Evolutionary conservation across 2,888 invertebrate genomes (phyloP).

Genomic region (Megalurothrips usitatus): DNA sequence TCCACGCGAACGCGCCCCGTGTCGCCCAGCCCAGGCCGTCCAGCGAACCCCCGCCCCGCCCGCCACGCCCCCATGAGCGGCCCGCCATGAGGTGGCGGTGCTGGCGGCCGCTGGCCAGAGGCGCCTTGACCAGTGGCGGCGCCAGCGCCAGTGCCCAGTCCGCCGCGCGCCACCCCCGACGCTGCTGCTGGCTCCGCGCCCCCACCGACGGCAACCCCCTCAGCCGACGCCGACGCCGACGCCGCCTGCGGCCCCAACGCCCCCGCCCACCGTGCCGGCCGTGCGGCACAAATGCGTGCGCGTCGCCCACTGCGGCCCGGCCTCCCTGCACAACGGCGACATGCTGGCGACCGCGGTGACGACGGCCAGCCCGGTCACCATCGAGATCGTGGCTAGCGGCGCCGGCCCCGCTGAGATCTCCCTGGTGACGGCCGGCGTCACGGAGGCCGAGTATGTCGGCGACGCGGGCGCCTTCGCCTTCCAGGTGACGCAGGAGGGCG

Average conservation of each 20-base stretch:
- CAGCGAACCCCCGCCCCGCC: not conserved
- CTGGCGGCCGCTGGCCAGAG: not conserved
- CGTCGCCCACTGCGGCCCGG: slow-evolving; percentile 38
- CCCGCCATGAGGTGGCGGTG: not conserved
- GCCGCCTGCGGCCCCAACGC: slow-evolving; percentile 37
- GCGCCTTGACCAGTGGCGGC: not conserved
- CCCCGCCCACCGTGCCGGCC: slow-evolving; percentile 38
- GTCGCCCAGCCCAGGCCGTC: slow-evolving; percentile 15
- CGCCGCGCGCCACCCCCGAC: slow-evolving; percentile 42
- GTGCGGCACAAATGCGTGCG: slow-evolving; percentile 38
- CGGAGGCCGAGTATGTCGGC: slow-evolving; percentile 38
- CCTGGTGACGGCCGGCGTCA: slow-evolving; percentile 40
- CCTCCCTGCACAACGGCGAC: slow-evolving; percentile 34
- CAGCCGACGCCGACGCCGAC: slow-evolving; percentile 32
- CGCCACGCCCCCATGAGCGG: not conserved
- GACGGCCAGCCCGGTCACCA: slow-evolving; percentile 30
- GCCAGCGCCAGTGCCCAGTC: slow-evolving; percentile 42
- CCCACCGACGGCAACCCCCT: slow-evolving; percentile 34
- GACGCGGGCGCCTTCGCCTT: slow-evolving; percentile 41
- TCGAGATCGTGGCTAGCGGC: slow-evolving; percentile 31
- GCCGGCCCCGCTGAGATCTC: slow-evolving; percentile 45
- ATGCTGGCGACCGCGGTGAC: slow-evolving; percentile 30
- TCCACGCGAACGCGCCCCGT: slow-evolving; percentile 32
- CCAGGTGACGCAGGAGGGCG: slow-evolving; percentile 40
- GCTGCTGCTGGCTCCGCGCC: slow-evolving; percentile 35